These are phyloP conservation scores for Philypnodon macrostomus DNA, from an alignment of 2,797 vertebrate species.

Conservation along the genomic window DNA sequence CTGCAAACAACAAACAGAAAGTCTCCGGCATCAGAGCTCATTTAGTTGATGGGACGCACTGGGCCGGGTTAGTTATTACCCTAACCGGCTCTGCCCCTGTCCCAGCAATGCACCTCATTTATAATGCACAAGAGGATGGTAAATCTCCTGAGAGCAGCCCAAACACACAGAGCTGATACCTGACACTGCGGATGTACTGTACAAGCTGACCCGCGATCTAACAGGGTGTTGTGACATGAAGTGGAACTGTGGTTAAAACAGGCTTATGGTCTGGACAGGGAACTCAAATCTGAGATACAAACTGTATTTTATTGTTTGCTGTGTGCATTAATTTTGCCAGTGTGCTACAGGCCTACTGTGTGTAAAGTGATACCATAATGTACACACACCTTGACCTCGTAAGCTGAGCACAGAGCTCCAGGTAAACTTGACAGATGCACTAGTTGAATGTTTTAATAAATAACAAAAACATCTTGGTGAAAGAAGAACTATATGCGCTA, in stretches of 20 bases:
- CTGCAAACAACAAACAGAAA: conserved; percentile 3
- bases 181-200: conserved; percentile 14
- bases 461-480: no score
- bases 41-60: conserved; percentile 30
- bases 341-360: no score
- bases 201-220: conserved; percentile 9
- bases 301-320: no score
- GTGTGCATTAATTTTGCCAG: no score
- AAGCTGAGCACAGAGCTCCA: no score
- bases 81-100: conserved; percentile 29
- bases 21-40: conserved; percentile 15
- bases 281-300: no score
- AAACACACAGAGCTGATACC: conserved; percentile 20
- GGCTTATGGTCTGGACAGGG: neutral
- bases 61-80: conserved; percentile 17
- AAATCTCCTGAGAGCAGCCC: conserved; percentile 32
- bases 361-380: no score
- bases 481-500: no score
- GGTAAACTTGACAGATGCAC: no score
- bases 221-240: conserved; percentile 23
- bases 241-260: neutral
- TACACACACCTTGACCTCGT: no score
- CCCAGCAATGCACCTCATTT: conserved; percentile 35
- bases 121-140: conserved; percentile 56
- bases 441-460: no score